Evolutionary conservation across 2,888 invertebrate species (phyloP), one percentile per base, ranked within the genome.

Genomic region (Meiosimyza platycephala): DNA sequence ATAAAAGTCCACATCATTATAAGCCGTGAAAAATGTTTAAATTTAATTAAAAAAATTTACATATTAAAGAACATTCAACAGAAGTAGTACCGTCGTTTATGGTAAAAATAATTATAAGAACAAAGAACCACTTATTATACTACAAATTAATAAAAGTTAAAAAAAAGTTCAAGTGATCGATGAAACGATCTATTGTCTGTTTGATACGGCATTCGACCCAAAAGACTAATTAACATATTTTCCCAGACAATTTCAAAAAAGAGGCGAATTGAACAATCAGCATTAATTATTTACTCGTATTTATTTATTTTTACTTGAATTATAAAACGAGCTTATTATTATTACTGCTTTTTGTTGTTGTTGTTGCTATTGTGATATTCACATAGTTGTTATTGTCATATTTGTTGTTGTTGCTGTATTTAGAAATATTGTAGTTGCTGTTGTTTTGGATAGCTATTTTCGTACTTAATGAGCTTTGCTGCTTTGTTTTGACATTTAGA

Each of bases 291-390:
- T 65, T 65, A 52, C 52, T 65, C 40, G 51, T 28, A 22, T 52
- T 28, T 52, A 40, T 64, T 65, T 65, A 52, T 65, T 65, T 28
- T 65, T 28, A 22, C 65, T 65, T 52, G 65, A 51, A 15, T 33
- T 65, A 33, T 22, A 51, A 52, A 65, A 51, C 1, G 51, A 51
- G 33, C 15, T 18, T 13, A 47, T 62, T 50, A 18, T 48, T 50
- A 65, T 65, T 51, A 13, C 48, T 64, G 18, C 7, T 64, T 52
- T 11, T 65, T 65, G 52, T 52, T 52, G 2, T 52, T 52, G 2
- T 33, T 65, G 65, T 33, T 60, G 60, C 33, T n/a, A 40, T 18
- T 28, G 50, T 50, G 11, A 50, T 65, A 9, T 50, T 28, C 28
- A 28, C 28, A 18, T 48, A 50, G 47, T 47, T 63, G n/a, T 57